Percentiles rank a stretch among this genome's conserved stretches.
Evolutionary conservation across 2,888 invertebrate species (phyloP).

Genomic region (Pharmacophagus antenor): DNA sequence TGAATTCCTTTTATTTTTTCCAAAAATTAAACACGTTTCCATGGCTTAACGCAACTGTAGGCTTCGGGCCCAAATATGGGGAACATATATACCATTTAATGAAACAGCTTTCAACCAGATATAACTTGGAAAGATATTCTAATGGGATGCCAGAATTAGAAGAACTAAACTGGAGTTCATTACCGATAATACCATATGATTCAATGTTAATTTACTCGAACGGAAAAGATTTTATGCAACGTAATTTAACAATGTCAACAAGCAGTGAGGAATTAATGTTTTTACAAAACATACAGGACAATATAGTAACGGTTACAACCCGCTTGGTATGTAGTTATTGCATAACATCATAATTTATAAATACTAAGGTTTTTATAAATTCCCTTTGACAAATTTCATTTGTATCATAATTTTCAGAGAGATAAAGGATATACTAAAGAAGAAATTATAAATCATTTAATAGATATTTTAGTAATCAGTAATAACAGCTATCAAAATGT

Average conservation of each 20-base stretch:
- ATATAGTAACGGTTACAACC: slow-evolving; percentile 48
- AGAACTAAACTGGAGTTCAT: slow-evolving; percentile 73
- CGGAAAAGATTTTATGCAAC: slow-evolving; percentile 82
- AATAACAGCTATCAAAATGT: slow-evolving; percentile 62
- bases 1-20: slow-evolving; percentile 84
- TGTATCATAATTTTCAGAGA: slow-evolving; percentile 51
- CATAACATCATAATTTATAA: no score
- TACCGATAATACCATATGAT: slow-evolving; percentile 77
- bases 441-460: slow-evolving; percentile 66
- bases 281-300: slow-evolving; percentile 61
- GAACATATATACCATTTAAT: slow-evolving; percentile 83
- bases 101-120: slow-evolving; percentile 85
- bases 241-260: slow-evolving; percentile 64
- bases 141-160: slow-evolving; percentile 82
- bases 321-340: slow-evolving; percentile 57
- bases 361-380: no score
- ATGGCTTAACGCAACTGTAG: slow-evolving; percentile 64
- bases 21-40: slow-evolving; percentile 77
- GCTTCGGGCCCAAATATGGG: slow-evolving; percentile 73
- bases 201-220: slow-evolving; percentile 83
- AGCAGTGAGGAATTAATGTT: slow-evolving; percentile 52
- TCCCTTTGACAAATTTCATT: no score
- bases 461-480: slow-evolving; percentile 62
- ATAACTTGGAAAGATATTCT: slow-evolving; percentile 86
- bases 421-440: slow-evolving; percentile 61